Evolutionary conservation across 1,140 invertebrate species (phyloP).

Genomic region (Sarcophaga peregrina): DNA sequence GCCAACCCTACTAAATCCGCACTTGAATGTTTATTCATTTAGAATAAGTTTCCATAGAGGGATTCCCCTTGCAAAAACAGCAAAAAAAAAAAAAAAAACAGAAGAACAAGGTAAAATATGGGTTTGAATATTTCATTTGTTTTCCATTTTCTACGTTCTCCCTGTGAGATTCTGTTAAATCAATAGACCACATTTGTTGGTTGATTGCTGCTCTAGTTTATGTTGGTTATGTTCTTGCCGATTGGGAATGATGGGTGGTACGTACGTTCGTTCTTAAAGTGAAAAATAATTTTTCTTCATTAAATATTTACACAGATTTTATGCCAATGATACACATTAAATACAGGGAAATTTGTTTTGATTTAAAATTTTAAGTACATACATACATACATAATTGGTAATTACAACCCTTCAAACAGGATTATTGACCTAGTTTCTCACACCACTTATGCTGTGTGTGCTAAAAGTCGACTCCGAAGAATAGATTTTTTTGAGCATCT

Average conservation of each 20-base stretch:
- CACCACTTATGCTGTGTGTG: no score
- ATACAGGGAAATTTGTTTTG: no score
- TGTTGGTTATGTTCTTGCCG: neutral
- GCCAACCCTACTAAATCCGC: neutral
- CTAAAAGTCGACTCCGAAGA: no score
- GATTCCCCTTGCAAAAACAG: neutral
- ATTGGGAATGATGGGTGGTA: neutral
- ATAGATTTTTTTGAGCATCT: no score
- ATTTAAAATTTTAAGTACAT: no score
- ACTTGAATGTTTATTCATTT: constrained; percentile 25
- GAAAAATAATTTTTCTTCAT: no score
- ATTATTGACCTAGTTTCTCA: no score
- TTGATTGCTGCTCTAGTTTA: neutral
- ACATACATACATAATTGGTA: no score
- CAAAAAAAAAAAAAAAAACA: no score
- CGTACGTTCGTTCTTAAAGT: neutral
- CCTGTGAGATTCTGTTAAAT: constrained; percentile 34
- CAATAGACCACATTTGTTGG: constrained; percentile 19
- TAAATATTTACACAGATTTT: no score
- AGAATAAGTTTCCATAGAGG: constrained; percentile 1
- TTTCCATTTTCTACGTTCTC: constrained; percentile 28
- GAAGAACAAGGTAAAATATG: neutral
- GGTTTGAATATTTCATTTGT: neutral
- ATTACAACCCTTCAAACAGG: no score
- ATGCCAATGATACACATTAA: no score